Evolutionary conservation across 53 echinoderm and acorn worm species (phyloP), one percentile per base, ranked within the genome.

Genomic region (Mesocentrotus franciscanus): DNA sequence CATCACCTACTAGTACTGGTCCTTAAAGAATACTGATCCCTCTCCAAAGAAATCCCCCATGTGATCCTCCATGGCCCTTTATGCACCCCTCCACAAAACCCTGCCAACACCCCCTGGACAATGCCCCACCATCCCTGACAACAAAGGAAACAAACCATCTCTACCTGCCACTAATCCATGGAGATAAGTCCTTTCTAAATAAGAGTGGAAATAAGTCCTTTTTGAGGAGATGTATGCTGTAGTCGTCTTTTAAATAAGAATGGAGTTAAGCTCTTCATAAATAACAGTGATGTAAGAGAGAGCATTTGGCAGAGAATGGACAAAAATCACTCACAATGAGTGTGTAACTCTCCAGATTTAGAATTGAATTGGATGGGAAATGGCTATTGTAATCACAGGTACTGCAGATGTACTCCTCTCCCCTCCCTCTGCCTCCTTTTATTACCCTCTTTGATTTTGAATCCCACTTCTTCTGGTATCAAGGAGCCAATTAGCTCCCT

Each of bases 91-190:
- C 56, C 17, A 39, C 11, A 85, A 57, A 58, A 85, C 87, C 56
- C 57, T 18, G 20, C 17, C 91, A 64, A 90, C 91, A 90, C 26
- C 66, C 91, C 91, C 27, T 64, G 15, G 18, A 60, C 90, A 91
- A 91, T 91, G 34, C 27, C 64, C 91, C 62, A 91, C 91, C 62
- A 64, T 20, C 66, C 91, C 87, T 42, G 66, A 62, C 91, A 91
- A 66, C 66, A 91, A 91, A 91, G 91, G 91, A 27, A 91, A 61
- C 91, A 61, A 91, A 39, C 34, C 9, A 66, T 17, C 68, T 91
- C 66, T 62, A 66, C 66, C 33, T 35, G 91, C 39, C 91, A 66
- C 91, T 91, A 91, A 91, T 91, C 91, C 91, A 91, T 91, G 91
- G 91, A 33, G 91, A 91, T 91, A 91, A 91, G 66, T 91, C 91